Conservation (phyloP, 2,797 vertebrate species). For the Petrocephalus schoutedeni region DNA sequence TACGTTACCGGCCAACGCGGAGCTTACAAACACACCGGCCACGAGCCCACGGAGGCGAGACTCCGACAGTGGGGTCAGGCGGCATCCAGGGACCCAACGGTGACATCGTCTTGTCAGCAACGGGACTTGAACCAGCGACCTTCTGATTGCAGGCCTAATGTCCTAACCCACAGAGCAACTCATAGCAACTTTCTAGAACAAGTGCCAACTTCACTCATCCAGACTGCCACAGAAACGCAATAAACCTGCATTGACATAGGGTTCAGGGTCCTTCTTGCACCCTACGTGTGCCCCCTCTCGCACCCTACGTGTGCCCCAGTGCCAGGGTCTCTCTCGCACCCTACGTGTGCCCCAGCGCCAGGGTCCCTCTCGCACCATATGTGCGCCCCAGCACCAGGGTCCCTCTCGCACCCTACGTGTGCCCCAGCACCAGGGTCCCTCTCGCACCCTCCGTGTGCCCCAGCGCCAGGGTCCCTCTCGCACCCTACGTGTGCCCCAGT, state of each 20-base stretch:
- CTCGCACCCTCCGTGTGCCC: too few species aligned
- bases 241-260: neutral
- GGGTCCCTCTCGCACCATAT: too few species aligned
- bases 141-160: neutral
- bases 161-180: neutral
- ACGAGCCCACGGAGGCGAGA: neutral
- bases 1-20: neutral
- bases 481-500: too few species aligned
- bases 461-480: neutral
- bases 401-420: neutral
- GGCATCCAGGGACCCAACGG: neutral
- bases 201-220: neutral
- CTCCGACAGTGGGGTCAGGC: neutral
- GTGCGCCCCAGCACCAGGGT: too few species aligned
- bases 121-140: neutral
- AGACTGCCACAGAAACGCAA: neutral
- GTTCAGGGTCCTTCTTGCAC: too few species aligned
- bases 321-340: neutral
- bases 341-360: neutral
- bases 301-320: too few species aligned
- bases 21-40: neutral
- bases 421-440: neutral
- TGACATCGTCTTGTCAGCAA: neutral
- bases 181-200: neutral
- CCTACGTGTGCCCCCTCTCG: neutral